Evolutionary conservation across 1,140 invertebrate genomes (phyloP).

Genomic region (Eulimnadia texana): DNA sequence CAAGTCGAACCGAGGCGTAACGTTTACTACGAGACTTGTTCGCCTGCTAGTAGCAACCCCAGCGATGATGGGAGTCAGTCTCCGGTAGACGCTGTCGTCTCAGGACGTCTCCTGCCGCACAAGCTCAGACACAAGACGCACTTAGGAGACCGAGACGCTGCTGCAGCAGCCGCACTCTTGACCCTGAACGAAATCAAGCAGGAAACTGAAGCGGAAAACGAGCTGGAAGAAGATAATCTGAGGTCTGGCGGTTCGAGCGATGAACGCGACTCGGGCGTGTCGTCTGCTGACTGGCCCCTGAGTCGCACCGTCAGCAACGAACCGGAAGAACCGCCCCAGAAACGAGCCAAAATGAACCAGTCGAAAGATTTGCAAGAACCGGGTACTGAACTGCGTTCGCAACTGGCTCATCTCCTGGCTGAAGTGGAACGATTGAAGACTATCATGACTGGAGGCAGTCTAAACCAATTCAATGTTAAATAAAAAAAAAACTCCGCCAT

Average conservation of each 20-base stretch:
- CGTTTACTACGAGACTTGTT: not conserved
- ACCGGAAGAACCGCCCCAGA: not conserved
- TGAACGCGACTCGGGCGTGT: constrained; percentile 74
- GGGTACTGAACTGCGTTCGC: constrained; percentile 48
- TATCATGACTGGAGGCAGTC: not conserved
- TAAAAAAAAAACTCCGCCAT: too few species aligned
- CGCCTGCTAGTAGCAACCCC: constrained; percentile 44
- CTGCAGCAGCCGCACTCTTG: constrained; percentile 40
- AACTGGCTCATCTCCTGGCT: constrained; percentile 70
- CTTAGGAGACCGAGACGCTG: constrained; percentile 70
- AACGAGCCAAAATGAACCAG: not conserved
- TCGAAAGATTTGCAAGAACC: too few species aligned
- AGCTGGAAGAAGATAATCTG: not conserved
- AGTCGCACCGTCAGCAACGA: not conserved
- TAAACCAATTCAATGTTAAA: not conserved
- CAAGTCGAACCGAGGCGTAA: not conserved
- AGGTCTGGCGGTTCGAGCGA: constrained; percentile 38
- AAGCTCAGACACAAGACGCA: constrained; percentile 85
- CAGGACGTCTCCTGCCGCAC: constrained; percentile 57
- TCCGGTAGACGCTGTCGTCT: constrained; percentile 21
- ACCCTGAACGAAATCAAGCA: constrained; percentile 52
- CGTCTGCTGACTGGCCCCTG: constrained; percentile 45
- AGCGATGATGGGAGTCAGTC: constrained; percentile 41
- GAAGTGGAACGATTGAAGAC: constrained; percentile 76
- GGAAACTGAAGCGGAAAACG: constrained; percentile 31